A percentile compares a stretch with the other conserved stretches of the same genome.
Conservation (phyloP, 2,113 vertebrate genomes). For the Chascanopsetta lugubris region DNA sequence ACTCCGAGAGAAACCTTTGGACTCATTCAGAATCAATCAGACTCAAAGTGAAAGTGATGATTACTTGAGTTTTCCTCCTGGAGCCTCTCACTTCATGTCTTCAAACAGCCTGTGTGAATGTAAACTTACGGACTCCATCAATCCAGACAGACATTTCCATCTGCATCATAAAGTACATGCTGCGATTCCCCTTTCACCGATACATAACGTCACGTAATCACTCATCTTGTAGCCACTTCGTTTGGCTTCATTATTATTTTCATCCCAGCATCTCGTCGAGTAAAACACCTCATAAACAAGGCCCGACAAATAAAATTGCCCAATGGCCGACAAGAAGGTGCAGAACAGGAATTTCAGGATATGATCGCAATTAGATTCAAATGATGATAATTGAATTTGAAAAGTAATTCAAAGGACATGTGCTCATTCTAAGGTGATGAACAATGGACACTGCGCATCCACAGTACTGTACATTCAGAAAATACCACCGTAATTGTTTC, state of each 20-base stretch:
- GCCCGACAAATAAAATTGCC: not conserved
- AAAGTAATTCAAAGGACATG: too few species aligned
- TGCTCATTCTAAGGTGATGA: too few species aligned
- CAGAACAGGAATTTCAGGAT: not conserved
- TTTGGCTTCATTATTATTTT: not conserved
- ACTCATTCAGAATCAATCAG: constrained; percentile 27
- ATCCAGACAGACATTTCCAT: constrained; percentile 3
- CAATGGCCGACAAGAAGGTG: not conserved
- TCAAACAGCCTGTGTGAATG: not conserved
- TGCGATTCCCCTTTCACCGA: not conserved
- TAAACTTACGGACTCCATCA: not conserved
- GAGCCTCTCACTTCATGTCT: not conserved
- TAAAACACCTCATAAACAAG: constrained; percentile 1
- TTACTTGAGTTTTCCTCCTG: not conserved
- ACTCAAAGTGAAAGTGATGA: not conserved
- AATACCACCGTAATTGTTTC: too few species aligned
- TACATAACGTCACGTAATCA: not conserved
- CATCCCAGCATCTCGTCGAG: not conserved
- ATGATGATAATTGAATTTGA: too few species aligned
- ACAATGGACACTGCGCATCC: too few species aligned
- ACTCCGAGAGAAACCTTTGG: constrained; percentile 15
- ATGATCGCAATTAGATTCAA: not conserved
- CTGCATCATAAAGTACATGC: not conserved
- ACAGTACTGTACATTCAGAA: too few species aligned
- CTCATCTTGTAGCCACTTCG: not conserved